Evolutionary conservation across 2,797 vertebrate species (phyloP), one percentile per base, ranked within the genome.

Genomic region (Ctenochaetus hawaiiensis): DNA sequence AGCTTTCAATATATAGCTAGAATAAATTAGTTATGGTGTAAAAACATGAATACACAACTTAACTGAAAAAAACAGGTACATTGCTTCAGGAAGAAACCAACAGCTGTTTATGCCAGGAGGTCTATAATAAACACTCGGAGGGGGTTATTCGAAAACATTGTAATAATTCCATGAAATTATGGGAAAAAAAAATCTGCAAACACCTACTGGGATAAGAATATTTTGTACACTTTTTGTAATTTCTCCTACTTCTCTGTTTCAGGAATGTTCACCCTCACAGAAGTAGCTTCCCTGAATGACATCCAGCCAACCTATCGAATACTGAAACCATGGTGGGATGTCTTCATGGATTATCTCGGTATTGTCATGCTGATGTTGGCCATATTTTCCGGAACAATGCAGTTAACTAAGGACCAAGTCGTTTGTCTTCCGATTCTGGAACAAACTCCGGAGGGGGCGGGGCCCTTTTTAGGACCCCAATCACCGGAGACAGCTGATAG

Each of bases 321-420:
- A 84, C 94, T 99, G 93, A 99, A 99, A 93, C 98, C 98, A 97
- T 99, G 98, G 98, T 99, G 98, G 98, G 98, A 99, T 76, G 98
- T 99, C 58, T 99, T 99, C 92, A 99, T 99, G 98, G 98, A 99
- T 95, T 99, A 99, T 89, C 95, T 99, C 26, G 97, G 97, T 13
- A 96, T 99, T 45, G 96, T 99, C 81, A 99, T 99, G 98, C 91
- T 99, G 88, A 99, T 99, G 98, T 94, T 99, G 84, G 97, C 98
- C 67, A 99, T 99, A 93, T 99, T 99, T 93, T 97, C 98, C 57
- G 98, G 98, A 93, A 99, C 98, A 47, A 99, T 99, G 98, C 98
- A 99, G 91, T 93, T 99, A 91, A 99, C 98, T 88, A 98, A 97
- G 96, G 98, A 99, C 94, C 98, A 99, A 89, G 98, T 99, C 84